Base-by-base conservation (phyloP, 2,797 vertebrate species). In the Malacoraja senta region DNA sequence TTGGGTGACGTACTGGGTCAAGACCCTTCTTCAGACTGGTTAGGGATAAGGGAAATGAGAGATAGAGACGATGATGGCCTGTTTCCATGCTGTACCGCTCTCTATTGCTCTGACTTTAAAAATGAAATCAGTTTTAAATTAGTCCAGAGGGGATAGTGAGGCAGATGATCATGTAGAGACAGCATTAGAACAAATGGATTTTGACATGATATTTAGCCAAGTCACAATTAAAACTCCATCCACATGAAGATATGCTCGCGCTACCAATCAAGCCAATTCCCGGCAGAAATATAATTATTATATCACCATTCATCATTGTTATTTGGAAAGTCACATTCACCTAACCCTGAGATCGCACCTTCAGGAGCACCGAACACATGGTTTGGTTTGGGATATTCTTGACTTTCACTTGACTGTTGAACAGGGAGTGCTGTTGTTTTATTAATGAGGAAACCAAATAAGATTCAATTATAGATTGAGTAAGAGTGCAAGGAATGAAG, bases 401-500 rank as follows among this genome's bases (percentile, higher is more conserved):
- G 63, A 68, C 63, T 19, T 88, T 88, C 84, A 68, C 63, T 35
- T 68, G 61, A 8, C n/a, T 68, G 61, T 13, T 84, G 81, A 29
- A 83, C 24, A 79, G 77, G n/a, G 32, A 79, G 35, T 29, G 53
- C 81, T 84, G 53, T 68, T 88, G n/a, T 88, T 88, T 88, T 88
- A 68, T 88, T 88, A 26, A 88, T 88, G 84, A 88, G 63, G 84
- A 88, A 88, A 88, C 17, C 32, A 17, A 19, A 35, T 88, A 32
- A 68, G 63, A 35, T 88, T 61, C 61, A 88, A 35, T 88, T 88
- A 88, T 88, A 19, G 84, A 68, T 65, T 88, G 84, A 88, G 21
- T 10, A 68, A 88, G 68, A 88, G 68, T 35, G n/a, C 84, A 88
- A 68, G 0, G 63, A 88, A 68, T 68, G 84, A 26, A 10, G 32